Conservation (phyloP, 2,797 vertebrate genomes). For the Tragopan temminckii region DNA sequence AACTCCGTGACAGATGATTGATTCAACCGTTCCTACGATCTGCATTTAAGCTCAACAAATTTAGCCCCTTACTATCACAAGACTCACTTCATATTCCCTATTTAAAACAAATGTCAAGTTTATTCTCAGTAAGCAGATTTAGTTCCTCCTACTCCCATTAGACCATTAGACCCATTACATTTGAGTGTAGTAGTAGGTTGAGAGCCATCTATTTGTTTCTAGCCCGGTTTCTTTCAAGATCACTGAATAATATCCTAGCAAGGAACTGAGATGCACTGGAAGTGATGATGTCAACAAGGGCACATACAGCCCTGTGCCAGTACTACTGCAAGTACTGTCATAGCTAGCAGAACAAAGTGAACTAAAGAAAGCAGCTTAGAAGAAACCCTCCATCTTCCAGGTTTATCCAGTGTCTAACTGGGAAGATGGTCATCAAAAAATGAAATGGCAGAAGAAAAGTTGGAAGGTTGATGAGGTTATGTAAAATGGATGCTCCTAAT, state of each 20-base stretch:
- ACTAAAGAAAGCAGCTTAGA: not conserved
- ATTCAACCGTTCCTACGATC: not conserved
- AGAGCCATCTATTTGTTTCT: not conserved
- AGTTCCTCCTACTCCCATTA: not conserved
- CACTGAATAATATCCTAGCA: not conserved
- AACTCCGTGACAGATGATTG: no score
- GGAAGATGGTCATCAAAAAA: not conserved
- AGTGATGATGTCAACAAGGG: not conserved
- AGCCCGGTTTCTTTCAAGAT: not conserved
- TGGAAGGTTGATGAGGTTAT: not conserved
- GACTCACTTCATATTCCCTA: not conserved
- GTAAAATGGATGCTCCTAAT: not conserved
- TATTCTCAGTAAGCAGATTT: not conserved
- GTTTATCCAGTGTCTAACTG: not conserved
- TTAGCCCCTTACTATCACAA: not conserved
- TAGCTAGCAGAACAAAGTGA: not conserved
- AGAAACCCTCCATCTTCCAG: not conserved
- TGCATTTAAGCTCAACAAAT: not conserved
- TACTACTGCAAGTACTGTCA: not conserved
- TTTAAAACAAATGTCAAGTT: not conserved
- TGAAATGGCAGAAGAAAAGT: not conserved
- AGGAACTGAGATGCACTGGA: not conserved
- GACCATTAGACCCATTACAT: not conserved
- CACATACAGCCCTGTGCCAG: not conserved
- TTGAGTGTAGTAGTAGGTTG: not conserved